These are phyloP conservation scores for Didymodactylos carnosus DNA, from an alignment of 2,888 invertebrate genomes.

Conservation along the genomic window DNA sequence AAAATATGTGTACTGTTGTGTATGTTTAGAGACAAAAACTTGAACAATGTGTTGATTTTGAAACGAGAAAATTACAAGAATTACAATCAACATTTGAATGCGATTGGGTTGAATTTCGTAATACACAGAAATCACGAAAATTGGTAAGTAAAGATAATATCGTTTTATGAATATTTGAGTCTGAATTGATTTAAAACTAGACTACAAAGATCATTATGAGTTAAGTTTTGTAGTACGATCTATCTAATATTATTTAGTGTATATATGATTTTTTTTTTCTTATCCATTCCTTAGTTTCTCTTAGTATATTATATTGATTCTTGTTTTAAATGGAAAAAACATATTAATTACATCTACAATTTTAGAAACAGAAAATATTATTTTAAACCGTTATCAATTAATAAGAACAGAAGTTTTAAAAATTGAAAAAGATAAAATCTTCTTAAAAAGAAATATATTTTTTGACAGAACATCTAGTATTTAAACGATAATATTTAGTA, in stretches of 20 bases:
- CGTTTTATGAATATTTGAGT: not conserved
- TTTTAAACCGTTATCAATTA: too few species aligned
- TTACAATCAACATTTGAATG: not conserved
- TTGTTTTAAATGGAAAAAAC: too few species aligned
- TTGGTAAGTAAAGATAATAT: not conserved
- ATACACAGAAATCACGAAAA: not conserved
- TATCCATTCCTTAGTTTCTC: too few species aligned
- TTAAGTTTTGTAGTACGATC: too few species aligned
- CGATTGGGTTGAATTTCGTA: not conserved
- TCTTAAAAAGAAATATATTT: too few species aligned
- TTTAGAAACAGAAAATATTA: too few species aligned
- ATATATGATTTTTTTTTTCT: not conserved
- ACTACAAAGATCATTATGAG: not conserved
- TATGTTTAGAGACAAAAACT: not conserved
- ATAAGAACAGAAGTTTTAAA: too few species aligned
- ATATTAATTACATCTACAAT: too few species aligned
- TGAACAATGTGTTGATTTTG: not conserved
- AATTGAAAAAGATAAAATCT: too few species aligned
- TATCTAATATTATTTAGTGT: not conserved
- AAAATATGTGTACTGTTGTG: not conserved
- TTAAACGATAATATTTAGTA: too few species aligned
- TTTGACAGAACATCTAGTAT: too few species aligned
- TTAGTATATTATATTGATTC: too few species aligned
- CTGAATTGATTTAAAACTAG: not conserved
- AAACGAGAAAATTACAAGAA: not conserved